Percentiles rank a stretch among this genome's conserved stretches.
Conservation (phyloP, 2,888 invertebrate genomes). For the Andrena haemorrhoa region DNA sequence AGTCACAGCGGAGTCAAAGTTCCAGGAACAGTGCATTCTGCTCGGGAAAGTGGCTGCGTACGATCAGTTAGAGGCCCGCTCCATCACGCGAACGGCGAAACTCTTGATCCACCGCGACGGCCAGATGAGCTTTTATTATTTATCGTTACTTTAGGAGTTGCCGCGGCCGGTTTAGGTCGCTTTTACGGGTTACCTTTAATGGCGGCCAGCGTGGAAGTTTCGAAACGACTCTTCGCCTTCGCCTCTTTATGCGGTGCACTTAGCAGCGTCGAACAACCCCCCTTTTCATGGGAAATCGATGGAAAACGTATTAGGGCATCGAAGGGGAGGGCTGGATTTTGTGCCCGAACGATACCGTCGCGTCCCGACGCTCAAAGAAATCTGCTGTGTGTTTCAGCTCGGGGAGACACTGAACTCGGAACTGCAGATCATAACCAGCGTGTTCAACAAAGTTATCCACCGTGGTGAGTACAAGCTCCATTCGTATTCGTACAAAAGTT, state of each 20-base stretch:
- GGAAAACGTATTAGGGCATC: slow-evolving; percentile 78
- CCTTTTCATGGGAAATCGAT: slow-evolving; percentile 80
- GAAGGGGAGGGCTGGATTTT: slow-evolving; percentile 5
- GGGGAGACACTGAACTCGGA: slow-evolving; percentile 95
- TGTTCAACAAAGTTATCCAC: slow-evolving; percentile 93
- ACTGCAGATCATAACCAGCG: slow-evolving; percentile 93
- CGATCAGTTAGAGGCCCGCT: slow-evolving; percentile 18
- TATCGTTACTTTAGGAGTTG: slow-evolving; percentile 68
- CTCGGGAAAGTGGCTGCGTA: neutral
- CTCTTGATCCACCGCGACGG: slow-evolving; percentile 57
- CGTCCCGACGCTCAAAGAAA: slow-evolving; percentile 31
- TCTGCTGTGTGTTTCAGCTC: slow-evolving; percentile 88
- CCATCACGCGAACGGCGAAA: slow-evolving; percentile 46
- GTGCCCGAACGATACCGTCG: neutral
- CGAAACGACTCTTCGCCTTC: slow-evolving; percentile 78
- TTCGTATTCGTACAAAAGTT: neutral
- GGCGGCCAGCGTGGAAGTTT: slow-evolving; percentile 76
- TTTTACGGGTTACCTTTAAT: slow-evolving; percentile 79
- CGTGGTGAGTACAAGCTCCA: slow-evolving; percentile 88
- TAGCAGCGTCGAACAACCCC: slow-evolving; percentile 74
- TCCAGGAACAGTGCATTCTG: slow-evolving; percentile 10
- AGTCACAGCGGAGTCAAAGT: slow-evolving; percentile 12
- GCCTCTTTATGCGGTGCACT: slow-evolving; percentile 78
- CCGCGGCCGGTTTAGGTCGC: slow-evolving; percentile 66
- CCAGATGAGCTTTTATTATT: slow-evolving; percentile 72